These are phyloP conservation scores for Gryllus longicercus DNA, from an alignment of 2,888 invertebrate genomes.

Conservation along the genomic window DNA sequence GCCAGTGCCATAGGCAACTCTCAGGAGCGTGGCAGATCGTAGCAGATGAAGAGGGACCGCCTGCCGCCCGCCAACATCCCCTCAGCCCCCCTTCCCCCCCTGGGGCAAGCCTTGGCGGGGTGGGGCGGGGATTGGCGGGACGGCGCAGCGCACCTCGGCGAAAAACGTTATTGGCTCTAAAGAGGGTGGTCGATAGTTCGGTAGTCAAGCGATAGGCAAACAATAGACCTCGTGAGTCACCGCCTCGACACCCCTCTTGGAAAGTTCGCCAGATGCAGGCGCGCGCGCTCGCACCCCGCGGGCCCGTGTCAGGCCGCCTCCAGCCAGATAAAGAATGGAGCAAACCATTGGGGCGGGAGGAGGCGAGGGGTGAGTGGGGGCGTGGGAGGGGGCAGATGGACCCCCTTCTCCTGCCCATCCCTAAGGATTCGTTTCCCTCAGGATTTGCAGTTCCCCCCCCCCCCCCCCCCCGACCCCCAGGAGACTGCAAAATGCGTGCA, in stretches of 20 bases:
- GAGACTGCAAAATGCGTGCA: no score
- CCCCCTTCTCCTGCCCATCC: not conserved
- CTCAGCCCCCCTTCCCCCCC: not conserved
- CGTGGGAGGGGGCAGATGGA: not conserved
- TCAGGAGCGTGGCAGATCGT: no score
- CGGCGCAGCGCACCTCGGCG: not conserved
- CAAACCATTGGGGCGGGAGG: not conserved
- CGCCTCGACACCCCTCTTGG: not conserved
- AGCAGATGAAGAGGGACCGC: no score
- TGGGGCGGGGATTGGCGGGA: not conserved
- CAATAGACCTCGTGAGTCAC: not conserved
- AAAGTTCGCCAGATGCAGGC: not conserved
- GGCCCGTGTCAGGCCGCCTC: not conserved
- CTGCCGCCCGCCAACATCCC: no score
- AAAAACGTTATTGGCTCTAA: not conserved
- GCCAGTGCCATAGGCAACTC: no score
- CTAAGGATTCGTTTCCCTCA: not conserved
- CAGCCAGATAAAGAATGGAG: not conserved
- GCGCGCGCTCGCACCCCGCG: not conserved
- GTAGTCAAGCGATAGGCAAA: not conserved
- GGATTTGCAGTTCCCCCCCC: not conserved
- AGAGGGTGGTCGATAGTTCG: slow-evolving; percentile 17
- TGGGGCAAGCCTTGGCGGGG: not conserved
- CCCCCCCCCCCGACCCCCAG: no score
- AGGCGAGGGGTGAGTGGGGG: not conserved